These are phyloP conservation scores for Strongylocentrotus purpuratus DNA, from an alignment of 35 echinoderm and acorn worm species.

Conservation along the genomic window DNA sequence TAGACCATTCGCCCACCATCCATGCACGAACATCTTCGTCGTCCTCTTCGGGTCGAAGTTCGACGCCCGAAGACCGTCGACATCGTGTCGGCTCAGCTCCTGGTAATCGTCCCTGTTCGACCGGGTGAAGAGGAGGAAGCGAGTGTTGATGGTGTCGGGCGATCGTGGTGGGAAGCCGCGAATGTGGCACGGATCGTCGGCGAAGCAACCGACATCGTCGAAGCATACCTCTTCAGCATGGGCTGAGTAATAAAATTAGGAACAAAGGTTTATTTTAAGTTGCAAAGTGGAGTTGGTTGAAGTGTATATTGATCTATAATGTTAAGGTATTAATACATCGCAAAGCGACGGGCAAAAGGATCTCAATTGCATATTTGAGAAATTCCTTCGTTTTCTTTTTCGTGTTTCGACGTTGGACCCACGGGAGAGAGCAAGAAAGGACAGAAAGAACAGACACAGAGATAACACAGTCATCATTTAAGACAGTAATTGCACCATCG, in stretches of 20 bases:
- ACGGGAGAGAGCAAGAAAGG: too few relatives aligned
- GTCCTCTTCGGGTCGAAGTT: conserved; percentile 50
- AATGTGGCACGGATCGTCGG: conserved; percentile 54
- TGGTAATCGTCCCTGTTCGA: conserved; percentile 33
- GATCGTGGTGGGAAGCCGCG: conserved; percentile 71
- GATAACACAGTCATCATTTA: too few relatives aligned
- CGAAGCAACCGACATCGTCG: conserved; percentile 76
- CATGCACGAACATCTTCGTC: conserved; percentile 72
- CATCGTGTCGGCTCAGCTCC: conserved; percentile 55
- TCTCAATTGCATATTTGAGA: too few relatives aligned
- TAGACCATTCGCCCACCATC: conserved; percentile 51
- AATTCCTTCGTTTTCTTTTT: too few relatives aligned
- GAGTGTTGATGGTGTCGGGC: conserved; percentile 60
- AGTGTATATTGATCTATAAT: too few relatives aligned
- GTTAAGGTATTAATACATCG: too few relatives aligned
- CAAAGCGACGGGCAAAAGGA: too few relatives aligned
- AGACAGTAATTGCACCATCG: too few relatives aligned
- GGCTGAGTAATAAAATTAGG: neutral
- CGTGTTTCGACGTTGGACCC: too few relatives aligned
- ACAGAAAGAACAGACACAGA: too few relatives aligned
- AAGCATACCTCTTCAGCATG: conserved; percentile 36
- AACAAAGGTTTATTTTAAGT: neutral
- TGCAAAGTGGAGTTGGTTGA: too few relatives aligned
- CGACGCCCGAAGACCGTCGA: conserved; percentile 40
- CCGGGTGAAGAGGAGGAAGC: conserved; percentile 69